Percentiles rank a stretch among this genome's conserved stretches.
Evolutionary conservation across 2,113 vertebrate genomes (phyloP).

Genomic region (Stegastes partitus): DNA sequence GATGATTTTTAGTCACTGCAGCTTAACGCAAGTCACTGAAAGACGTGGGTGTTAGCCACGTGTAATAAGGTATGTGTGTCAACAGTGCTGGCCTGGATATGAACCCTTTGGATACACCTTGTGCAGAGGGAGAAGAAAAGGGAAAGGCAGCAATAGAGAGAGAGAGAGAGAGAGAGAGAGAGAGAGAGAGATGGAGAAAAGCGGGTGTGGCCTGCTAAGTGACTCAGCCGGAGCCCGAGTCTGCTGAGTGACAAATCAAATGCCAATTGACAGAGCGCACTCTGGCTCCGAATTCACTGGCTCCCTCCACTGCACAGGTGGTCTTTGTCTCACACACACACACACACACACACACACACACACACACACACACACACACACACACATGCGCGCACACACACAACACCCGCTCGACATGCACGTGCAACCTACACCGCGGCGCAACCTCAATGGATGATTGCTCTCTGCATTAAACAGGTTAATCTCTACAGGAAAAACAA

Average conservation of each 20-base stretch:
- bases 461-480: constrained; percentile 74
- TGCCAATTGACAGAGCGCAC: constrained; percentile 77
- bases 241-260: constrained; percentile 83
- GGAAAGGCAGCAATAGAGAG: constrained; percentile 62
- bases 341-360: constrained; percentile 21
- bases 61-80: constrained; percentile 79
- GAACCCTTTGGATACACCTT: constrained; percentile 74
- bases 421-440: constrained; percentile 4
- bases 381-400: constrained; percentile 12
- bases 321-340: constrained; percentile 70
- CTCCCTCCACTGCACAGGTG: constrained; percentile 80
- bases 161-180: constrained; percentile 48
- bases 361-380: constrained; percentile 14
- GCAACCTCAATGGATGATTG: constrained; percentile 65
- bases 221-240: constrained; percentile 69
- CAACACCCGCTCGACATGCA: constrained; percentile 16
- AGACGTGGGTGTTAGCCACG: constrained; percentile 75
- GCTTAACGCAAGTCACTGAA: constrained; percentile 48
- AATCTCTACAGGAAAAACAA: constrained; percentile 74
- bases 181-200: constrained; percentile 48
- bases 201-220: constrained; percentile 78
- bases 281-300: constrained; percentile 72
- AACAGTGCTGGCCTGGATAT: constrained; percentile 78
- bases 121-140: constrained; percentile 76
- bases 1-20: constrained; percentile 31